Evolutionary conservation across 2,888 invertebrate genomes (phyloP).

Genomic region (Drosophila borborema): DNA sequence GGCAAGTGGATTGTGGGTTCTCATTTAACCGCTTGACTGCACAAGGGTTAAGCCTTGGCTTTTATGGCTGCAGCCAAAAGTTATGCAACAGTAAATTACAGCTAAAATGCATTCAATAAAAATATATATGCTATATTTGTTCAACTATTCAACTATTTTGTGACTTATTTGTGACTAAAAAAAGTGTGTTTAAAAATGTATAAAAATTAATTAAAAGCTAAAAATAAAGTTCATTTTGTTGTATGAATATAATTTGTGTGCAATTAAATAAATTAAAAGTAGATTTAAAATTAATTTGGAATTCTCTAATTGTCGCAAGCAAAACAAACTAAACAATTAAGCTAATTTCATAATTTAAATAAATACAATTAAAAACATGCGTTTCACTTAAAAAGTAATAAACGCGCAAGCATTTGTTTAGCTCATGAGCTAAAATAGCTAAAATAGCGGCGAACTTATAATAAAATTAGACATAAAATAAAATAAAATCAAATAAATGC

Average conservation of each 20-base stretch:
- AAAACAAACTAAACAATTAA: slow-evolving; percentile 32
- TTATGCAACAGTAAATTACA: slow-evolving; percentile 51
- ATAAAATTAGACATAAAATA: slow-evolving; percentile 37
- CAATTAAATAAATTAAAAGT: slow-evolving; percentile 22
- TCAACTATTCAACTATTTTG: slow-evolving; percentile 4
- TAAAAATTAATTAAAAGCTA: slow-evolving; percentile 9
- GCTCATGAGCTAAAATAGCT: slow-evolving; percentile 59
- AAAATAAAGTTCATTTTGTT: background rate
- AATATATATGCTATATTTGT: background rate
- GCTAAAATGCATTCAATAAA: background rate
- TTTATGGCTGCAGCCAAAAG: slow-evolving; percentile 41
- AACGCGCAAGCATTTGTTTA: slow-evolving; percentile 29
- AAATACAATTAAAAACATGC: slow-evolving; percentile 59
- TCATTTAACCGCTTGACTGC: background rate
- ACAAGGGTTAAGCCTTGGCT: slow-evolving; percentile 32
- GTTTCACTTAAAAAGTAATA: slow-evolving; percentile 13
- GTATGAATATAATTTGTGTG: background rate
- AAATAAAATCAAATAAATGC: slow-evolving; percentile 38
- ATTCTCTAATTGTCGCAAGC: slow-evolving; percentile 65
- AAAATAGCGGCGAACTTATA: slow-evolving; percentile 34
- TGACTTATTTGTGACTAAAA: slow-evolving; percentile 34
- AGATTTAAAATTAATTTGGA: slow-evolving; percentile 46
- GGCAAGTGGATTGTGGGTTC: background rate
- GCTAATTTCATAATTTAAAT: slow-evolving; percentile 45
- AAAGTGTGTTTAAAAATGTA: slow-evolving; percentile 1